phyloP scores from a whole-genome alignment of 2,113 vertebrate species.

The Prochilodus magdalenae region DNA sequence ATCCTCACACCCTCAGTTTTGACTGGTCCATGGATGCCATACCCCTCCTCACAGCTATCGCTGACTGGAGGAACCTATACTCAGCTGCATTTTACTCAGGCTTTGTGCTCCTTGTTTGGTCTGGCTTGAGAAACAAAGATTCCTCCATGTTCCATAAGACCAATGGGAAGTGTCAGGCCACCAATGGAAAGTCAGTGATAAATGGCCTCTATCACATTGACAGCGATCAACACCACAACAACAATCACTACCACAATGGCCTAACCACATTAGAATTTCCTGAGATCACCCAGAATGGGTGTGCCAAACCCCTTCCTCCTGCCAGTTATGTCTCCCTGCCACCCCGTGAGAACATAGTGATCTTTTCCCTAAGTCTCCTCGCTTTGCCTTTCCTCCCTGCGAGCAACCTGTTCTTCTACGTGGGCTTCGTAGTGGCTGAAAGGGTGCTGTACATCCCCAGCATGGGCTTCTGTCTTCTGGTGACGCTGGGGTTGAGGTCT shows the following conservation, averaged over 20 bases:
- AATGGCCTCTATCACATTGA: conserved; percentile 76
- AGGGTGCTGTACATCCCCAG: conserved; percentile 98
- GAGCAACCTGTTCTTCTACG: conserved; percentile 98
- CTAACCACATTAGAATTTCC: conserved; percentile 50
- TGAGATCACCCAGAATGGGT: conserved; percentile 68
- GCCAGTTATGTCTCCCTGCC: conserved; percentile 81
- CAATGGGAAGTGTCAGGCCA: conserved; percentile 81
- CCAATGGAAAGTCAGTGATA: conserved; percentile 88
- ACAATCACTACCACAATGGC: conserved; percentile 31
- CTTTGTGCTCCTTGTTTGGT: conserved; percentile 83
- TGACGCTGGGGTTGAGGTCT: conserved; percentile 88
- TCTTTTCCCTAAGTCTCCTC: conserved; percentile 91
- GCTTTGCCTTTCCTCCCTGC: conserved; percentile 94
- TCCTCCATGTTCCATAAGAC: conserved; percentile 73
- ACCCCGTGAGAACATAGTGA: conserved; percentile 87
- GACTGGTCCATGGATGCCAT: conserved; percentile 99
- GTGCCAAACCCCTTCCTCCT: conserved; percentile 40
- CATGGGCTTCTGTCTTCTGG: conserved; percentile 98
- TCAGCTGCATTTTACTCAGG: conserved; percentile 87
- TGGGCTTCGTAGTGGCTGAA: conserved; percentile 98
- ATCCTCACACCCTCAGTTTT: conserved; percentile 95
- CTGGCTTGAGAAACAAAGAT: conserved; percentile 74
- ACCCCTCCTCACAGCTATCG: conserved; percentile 86
- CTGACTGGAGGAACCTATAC: conserved; percentile 90
- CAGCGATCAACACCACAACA: neutral